Percentiles rank a stretch among this genome's conserved stretches.
These are phyloP conservation scores for Spodoptera litura DNA, from an alignment of 1,140 invertebrate genomes.

Conservation along the genomic window DNA sequence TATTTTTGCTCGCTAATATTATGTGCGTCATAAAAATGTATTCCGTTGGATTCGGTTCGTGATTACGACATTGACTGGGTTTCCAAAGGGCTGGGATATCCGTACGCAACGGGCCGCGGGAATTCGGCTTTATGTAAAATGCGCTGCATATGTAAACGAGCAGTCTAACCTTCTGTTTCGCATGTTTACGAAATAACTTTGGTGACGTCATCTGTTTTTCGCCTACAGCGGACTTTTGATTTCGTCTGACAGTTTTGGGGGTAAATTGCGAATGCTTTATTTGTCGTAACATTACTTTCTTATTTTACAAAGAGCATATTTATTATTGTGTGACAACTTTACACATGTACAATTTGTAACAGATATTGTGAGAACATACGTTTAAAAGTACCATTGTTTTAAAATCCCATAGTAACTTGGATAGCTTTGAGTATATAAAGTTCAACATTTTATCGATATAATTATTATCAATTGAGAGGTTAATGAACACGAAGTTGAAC, in stretches of 20 bases:
- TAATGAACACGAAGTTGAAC: too few species aligned
- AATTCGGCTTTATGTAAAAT: conserved; percentile 39
- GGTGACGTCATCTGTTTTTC: conserved; percentile 35
- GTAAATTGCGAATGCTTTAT: background rate
- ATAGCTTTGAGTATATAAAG: too few species aligned
- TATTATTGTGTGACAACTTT: too few species aligned
- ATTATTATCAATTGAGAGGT: too few species aligned
- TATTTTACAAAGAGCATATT: too few species aligned
- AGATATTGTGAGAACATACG: too few species aligned
- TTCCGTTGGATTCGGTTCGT: conserved; percentile 39
- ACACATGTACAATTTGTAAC: too few species aligned
- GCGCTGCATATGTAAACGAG: conserved; percentile 36
- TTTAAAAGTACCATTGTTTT: too few species aligned
- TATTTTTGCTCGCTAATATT: conserved; percentile 56
- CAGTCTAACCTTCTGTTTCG: conserved; percentile 34
- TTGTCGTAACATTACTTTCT: too few species aligned
- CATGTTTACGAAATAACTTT: conserved; percentile 40
- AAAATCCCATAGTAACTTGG: too few species aligned
- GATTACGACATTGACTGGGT: conserved; percentile 37
- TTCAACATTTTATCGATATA: too few species aligned
- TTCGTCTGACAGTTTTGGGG: background rate
- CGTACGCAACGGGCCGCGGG: conserved; percentile 2
- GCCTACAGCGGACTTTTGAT: conserved; percentile 14
- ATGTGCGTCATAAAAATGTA: conserved; percentile 47
- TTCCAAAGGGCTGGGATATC: conserved; percentile 13